Conservation (phyloP, 2,888 invertebrate species). For the Scelioninae gen. 1 region DNA sequence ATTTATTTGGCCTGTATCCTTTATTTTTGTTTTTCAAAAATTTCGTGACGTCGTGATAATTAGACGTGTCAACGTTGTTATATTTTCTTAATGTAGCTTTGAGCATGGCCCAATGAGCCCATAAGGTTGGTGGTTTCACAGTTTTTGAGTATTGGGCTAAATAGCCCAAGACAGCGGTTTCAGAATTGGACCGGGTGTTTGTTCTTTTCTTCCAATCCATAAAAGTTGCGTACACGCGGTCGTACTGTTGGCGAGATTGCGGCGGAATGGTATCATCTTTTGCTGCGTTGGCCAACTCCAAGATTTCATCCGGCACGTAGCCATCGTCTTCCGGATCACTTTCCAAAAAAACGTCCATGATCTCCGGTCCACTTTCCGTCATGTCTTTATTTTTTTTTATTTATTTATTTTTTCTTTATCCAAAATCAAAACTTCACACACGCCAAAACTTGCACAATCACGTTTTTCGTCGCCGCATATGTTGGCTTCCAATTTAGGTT, state of each 20-base stretch:
- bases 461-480: neutral
- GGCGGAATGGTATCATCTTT: conserved; percentile 16
- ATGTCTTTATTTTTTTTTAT: conserved; percentile 5
- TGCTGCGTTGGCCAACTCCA: conserved; percentile 13
- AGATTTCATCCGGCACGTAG: conserved; percentile 23
- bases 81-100: conserved; percentile 5
- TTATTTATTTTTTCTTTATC: no score
- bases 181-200: conserved; percentile 10
- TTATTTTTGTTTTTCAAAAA: conserved; percentile 24
- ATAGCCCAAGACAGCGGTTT: conserved; percentile 18
- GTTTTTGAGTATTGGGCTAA: conserved; percentile 19
- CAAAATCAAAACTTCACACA: neutral
- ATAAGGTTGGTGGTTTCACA: conserved; percentile 29
- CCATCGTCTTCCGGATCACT: conserved; percentile 19
- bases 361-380: conserved; percentile 10
- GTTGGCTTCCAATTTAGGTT: conserved; percentile 1
- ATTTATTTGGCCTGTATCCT: conserved; percentile 25
- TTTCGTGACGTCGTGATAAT: conserved; percentile 16
- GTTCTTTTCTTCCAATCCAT: conserved; percentile 22
- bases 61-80: conserved; percentile 6
- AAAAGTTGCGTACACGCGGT: conserved; percentile 20
- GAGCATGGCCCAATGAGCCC: conserved; percentile 38
- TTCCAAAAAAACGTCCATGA: conserved; percentile 9
- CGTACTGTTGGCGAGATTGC: conserved; percentile 13
- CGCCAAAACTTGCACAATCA: conserved; percentile 8